phyloP scores from a whole-genome alignment of 2,113 vertebrate species.

The Sus scrofa region T2T-Sscrofa CM000819.6:17472501-17473000 shows the following conservation, averaged over 20 bases:
- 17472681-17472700: conserved; percentile 75
- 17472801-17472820: neutral
- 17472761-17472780: conserved; percentile 34
- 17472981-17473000: neutral
- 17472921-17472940: neutral
- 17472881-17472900: neutral
- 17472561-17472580: conserved; percentile 83
- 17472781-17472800: neutral
- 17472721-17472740: conserved; percentile 34
- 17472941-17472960: neutral
- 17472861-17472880: neutral
- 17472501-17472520: conserved; percentile 68
- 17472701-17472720: conserved; percentile 30
- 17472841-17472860: neutral
- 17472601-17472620: conserved; percentile 78
- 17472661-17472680: conserved; percentile 78
- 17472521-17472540: conserved; percentile 78
- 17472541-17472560: conserved; percentile 76
- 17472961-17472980: conserved; percentile 10
- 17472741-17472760: conserved; percentile 27
- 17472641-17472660: conserved; percentile 76
- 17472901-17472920: conserved; percentile 48
- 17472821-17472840: neutral
- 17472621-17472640: conserved; percentile 82
- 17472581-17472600: conserved; percentile 83